Conservation (phyloP, 2,888 invertebrate genomes). For the Cinara cedri region DNA sequence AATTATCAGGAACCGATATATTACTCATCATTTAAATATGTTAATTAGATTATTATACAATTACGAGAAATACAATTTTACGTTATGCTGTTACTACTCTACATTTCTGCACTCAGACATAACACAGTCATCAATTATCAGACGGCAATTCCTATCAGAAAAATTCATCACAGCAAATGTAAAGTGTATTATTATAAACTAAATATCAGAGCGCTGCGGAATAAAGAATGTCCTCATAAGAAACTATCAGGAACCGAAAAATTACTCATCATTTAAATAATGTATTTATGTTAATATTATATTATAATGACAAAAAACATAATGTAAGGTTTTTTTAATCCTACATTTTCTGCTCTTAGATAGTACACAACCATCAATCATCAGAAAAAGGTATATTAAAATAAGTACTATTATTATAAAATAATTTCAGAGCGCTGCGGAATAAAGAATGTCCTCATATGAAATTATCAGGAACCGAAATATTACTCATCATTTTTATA, state of each 20-base stretch:
- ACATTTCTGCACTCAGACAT: slow-evolving; percentile 31
- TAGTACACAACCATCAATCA: slow-evolving; percentile 32
- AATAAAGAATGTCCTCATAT: background rate
- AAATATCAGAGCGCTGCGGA: slow-evolving; percentile 54
- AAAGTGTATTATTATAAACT: background rate
- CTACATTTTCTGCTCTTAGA: slow-evolving; percentile 28
- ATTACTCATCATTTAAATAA: slow-evolving; percentile 59
- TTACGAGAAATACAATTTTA: background rate
- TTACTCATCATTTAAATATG: slow-evolving; percentile 58
- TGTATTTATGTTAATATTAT: too few species aligned
- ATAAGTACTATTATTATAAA: too few species aligned
- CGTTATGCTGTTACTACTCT: slow-evolving; percentile 59
- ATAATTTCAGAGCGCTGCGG: background rate
- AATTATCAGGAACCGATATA: slow-evolving; percentile 28
- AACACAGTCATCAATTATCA: slow-evolving; percentile 35
- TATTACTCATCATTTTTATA: too few species aligned
- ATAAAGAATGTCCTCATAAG: slow-evolving; percentile 40
- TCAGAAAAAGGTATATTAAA: too few species aligned
- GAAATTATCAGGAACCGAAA: too few species aligned
- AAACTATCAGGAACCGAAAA: slow-evolving; percentile 30
- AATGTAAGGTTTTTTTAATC: slow-evolving; percentile 59
- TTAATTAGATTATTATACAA: background rate
- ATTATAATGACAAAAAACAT: background rate
- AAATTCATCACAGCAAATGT: slow-evolving; percentile 17
- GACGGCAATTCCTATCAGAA: slow-evolving; percentile 38